Conservation (phyloP, 2,797 vertebrate genomes). For the Carapus acus region DNA sequence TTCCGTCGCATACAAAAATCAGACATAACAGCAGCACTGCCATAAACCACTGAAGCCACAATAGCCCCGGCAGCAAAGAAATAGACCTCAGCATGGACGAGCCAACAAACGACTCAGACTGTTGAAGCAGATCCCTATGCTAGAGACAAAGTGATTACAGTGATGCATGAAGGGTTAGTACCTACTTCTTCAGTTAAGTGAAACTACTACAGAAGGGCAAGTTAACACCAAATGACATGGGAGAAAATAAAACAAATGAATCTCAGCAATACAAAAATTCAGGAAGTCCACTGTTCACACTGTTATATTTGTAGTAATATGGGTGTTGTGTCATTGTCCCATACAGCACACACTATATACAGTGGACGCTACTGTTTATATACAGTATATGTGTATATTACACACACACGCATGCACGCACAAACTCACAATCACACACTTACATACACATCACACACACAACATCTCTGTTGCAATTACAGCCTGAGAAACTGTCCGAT, state of each 20-base stretch:
- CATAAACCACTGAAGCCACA: constrained; percentile 31
- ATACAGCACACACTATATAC: no score
- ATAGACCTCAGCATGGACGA: constrained; percentile 40
- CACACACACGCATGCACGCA: no score
- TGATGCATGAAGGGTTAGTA: constrained; percentile 70
- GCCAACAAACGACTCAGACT: constrained; percentile 32
- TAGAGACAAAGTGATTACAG: constrained; percentile 56
- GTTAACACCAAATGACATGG: constrained; percentile 39
- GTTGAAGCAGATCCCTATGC: constrained; percentile 36
- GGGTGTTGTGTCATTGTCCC: no score
- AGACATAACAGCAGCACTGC: constrained; percentile 40
- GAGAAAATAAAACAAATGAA: background rate
- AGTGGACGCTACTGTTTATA: no score
- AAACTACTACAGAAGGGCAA: constrained; percentile 49
- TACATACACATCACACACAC: no score
- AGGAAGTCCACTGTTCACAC: no score
- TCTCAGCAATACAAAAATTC: no score
- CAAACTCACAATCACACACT: no score
- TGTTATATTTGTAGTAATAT: no score
- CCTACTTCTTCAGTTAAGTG: constrained; percentile 37
- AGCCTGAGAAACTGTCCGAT: background rate
- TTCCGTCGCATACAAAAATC: constrained; percentile 42
- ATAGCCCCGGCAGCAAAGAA: constrained; percentile 47
- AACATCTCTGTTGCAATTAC: background rate
- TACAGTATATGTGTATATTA: no score